These are phyloP conservation scores for Halocynthia roretzi DNA, from an alignment of 23 tunicate genomes.

Conservation along the genomic window DNA sequence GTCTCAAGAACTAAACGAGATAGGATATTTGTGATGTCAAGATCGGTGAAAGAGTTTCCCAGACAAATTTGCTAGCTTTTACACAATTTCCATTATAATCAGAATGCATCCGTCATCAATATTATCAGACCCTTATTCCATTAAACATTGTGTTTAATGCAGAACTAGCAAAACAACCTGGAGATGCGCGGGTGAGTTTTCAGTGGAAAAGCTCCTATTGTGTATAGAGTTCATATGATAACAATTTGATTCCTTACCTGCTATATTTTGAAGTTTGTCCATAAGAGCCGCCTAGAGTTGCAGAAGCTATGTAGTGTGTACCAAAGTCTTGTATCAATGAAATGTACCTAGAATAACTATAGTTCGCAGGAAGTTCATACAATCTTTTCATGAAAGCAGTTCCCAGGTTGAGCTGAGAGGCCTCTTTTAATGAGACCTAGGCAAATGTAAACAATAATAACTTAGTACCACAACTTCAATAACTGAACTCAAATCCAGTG, in stretches of 20 bases:
- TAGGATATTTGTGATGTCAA: too few relatives aligned
- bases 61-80: too few relatives aligned
- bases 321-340: slow-evolving; percentile 63
- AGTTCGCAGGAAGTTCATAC: slow-evolving; percentile 54
- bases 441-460: not conserved
- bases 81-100: too few relatives aligned
- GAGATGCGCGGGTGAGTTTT: too few relatives aligned
- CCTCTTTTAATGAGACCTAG: slow-evolving; percentile 42
- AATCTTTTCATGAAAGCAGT: slow-evolving; percentile 48
- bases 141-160: too few relatives aligned
- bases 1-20: too few relatives aligned
- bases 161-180: too few relatives aligned
- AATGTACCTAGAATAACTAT: slow-evolving; percentile 64
- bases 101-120: too few relatives aligned
- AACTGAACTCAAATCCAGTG: too few relatives aligned
- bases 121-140: not conserved
- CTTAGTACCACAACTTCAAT: not conserved
- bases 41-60: too few relatives aligned
- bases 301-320: slow-evolving; percentile 70
- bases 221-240: too few relatives aligned
- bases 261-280: slow-evolving; percentile 39
- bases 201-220: too few relatives aligned
- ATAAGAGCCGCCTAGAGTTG: slow-evolving; percentile 63
- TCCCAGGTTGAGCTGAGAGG: slow-evolving; percentile 30
- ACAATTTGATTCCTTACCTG: slow-evolving; percentile 28